Evolutionary conservation across 2,888 invertebrate species (phyloP).

Genomic region (Tetramorium bicarinatum): DNA sequence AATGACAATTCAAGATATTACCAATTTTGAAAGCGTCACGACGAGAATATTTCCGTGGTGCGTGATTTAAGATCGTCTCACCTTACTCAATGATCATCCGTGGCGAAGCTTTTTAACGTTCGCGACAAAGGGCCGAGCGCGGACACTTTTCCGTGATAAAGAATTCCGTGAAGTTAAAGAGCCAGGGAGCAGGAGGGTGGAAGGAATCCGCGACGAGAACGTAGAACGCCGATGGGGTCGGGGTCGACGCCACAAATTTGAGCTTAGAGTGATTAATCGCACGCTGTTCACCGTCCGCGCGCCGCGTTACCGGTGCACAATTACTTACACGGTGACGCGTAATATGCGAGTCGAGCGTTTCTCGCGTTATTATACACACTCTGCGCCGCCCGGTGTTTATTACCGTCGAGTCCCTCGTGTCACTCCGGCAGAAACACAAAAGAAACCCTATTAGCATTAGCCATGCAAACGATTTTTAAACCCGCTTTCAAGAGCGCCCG

Average conservation of each 20-base stretch:
- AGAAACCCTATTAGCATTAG: conserved; percentile 59
- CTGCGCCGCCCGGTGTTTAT: conserved; percentile 47
- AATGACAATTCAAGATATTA: not conserved
- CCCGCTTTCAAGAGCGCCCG: conserved; percentile 47
- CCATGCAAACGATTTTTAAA: conserved; percentile 61
- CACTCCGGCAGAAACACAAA: conserved; percentile 58
- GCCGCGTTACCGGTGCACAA: conserved; percentile 45
- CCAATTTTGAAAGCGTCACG: not conserved
- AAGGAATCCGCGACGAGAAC: conserved; percentile 24
- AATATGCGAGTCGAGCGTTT: conserved; percentile 56
- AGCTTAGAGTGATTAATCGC: conserved; percentile 57
- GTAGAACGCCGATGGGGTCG: conserved; percentile 18
- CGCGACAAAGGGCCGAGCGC: conserved; percentile 13
- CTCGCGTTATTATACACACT: conserved; percentile 53
- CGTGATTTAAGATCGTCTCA: conserved; percentile 35
- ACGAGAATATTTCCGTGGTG: conserved; percentile 3
- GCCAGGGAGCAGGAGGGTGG: not conserved
- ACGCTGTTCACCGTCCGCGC: conserved; percentile 38
- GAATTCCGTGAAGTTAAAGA: conserved; percentile 16
- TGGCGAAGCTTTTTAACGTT: conserved; percentile 16
- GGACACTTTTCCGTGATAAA: conserved; percentile 31
- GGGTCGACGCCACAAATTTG: conserved; percentile 52
- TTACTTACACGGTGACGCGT: conserved; percentile 57
- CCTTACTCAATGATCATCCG: not conserved
- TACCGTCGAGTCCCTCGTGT: conserved; percentile 47